Base-by-base conservation (phyloP, 2,113 vertebrate genomes). In the Lepisosteus osseus region DNA sequence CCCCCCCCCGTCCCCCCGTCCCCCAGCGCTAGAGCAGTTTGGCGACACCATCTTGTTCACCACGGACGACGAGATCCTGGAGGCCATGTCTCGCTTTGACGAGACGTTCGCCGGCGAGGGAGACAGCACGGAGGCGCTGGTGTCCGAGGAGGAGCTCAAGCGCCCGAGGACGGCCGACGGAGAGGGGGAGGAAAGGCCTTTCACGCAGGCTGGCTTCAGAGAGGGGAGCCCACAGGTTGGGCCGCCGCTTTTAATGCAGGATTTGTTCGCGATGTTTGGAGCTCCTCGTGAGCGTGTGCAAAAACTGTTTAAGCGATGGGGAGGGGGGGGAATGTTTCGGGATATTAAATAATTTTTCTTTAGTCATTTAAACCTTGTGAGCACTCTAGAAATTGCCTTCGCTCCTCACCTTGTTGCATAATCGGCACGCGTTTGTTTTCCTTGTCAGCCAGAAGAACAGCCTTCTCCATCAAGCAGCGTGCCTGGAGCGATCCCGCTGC, bases 1-100 rank as follows among this genome's bases (percentile, higher is more conserved):
- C 15, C 15, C 15, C 15, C 0, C 15, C 15, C 29, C 29, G n/a
- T n/a, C n/a, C n/a, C n/a, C n/a, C n/a, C n/a, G 6, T 64, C 8
- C 15, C 72, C 66, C 77, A 99, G 97, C 88, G 66, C 85, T 95
- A 54, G 95, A 98, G 84, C 96, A 99, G 77, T 99, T 99, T 78
- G 97, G 97, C 0, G 97, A 99, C 78, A 98, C 96, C 0, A 98
- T 99, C 78, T 75, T 99, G 54, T 99, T 99, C 87, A 99, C 97
- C 0, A 97, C 89, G 0, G 96, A 99, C 3, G 97, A 99, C 7
- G 94, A 95, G 14, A 97, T 99, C 77, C 88, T 99, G 41, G 96
- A 99, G 83, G 96, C 97, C 17, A 92, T 99, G 78, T 97, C 94
- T 73, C 92, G 82, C 43, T 94, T 86, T 0, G 97, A 98, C 77